Conservation (phyloP, 1,140 invertebrate species). For the Cherax destructor region DNA sequence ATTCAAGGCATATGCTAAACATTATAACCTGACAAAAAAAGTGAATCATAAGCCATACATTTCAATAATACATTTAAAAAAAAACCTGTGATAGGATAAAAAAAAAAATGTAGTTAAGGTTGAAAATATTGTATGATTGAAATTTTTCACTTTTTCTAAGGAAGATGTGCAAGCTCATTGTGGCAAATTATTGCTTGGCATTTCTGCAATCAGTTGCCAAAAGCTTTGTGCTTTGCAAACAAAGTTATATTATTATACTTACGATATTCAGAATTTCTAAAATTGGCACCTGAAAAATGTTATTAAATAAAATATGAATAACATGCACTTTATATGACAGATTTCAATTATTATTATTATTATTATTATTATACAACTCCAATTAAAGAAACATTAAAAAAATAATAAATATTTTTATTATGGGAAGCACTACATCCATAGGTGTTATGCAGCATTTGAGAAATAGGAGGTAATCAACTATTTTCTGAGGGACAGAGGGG, state of each 20-base stretch:
- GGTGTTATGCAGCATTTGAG: too few relatives aligned
- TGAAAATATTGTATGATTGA: background rate
- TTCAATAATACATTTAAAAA: background rate
- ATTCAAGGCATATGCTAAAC: background rate
- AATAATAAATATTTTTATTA: too few relatives aligned
- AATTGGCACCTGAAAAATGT: slow-evolving; percentile 11
- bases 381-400: too few relatives aligned
- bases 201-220: background rate
- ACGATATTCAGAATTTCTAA: slow-evolving; percentile 14
- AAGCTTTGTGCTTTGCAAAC: background rate
- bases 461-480: too few relatives aligned
- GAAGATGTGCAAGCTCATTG: background rate
- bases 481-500: too few relatives aligned
- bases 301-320: background rate
- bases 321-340: background rate
- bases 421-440: too few relatives aligned
- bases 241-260: background rate
- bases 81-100: background rate
- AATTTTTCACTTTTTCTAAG: background rate
- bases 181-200: background rate
- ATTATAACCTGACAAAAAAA: background rate
- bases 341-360: too few relatives aligned
- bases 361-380: too few relatives aligned
- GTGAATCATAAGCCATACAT: background rate
- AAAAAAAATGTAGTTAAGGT: background rate